Percentiles rank a stretch among this genome's conserved stretches.
Conservation (phyloP, 2,113 vertebrate genomes). For the Amia ocellicauda region DNA sequence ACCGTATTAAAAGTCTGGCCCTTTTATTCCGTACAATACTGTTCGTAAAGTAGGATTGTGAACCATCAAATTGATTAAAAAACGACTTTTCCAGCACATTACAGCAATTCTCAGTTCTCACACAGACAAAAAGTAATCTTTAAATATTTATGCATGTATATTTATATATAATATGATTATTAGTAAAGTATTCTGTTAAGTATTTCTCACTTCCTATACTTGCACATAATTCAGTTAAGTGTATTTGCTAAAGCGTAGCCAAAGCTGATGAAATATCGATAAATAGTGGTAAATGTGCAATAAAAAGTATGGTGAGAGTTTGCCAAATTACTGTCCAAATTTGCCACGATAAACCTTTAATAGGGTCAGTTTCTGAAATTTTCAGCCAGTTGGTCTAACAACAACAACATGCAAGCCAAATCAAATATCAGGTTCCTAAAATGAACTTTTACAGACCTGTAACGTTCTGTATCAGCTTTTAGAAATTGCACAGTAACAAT, state of each 20-base stretch:
- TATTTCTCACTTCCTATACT: conserved; percentile 2
- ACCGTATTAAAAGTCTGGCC: conserved; percentile 41
- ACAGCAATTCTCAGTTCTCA: not conserved
- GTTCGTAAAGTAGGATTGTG: conserved; percentile 36
- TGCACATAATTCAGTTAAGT: not conserved
- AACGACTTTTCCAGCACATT: conserved; percentile 7
- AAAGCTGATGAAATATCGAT: conserved; percentile 18
- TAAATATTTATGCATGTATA: conserved; percentile 19
- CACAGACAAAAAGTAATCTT: conserved; percentile 23
- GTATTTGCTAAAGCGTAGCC: conserved; percentile 4
- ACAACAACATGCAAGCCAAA: conserved; percentile 47
- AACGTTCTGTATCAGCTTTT: conserved; percentile 49
- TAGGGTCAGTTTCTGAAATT: conserved; percentile 37
- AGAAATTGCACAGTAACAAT: conserved; percentile 44
- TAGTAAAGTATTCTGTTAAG: not conserved
- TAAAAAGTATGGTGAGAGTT: conserved; percentile 10
- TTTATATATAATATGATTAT: not conserved
- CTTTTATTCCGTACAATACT: conserved; percentile 42
- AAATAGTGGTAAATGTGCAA: conserved; percentile 25
- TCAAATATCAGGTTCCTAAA: conserved; percentile 60
- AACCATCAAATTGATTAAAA: conserved; percentile 25
- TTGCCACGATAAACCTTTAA: conserved; percentile 40
- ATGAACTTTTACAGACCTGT: conserved; percentile 56
- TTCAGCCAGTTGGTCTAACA: conserved; percentile 41
- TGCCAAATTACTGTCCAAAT: conserved; percentile 29